These are phyloP conservation scores for Ictalurus punctatus DNA, from an alignment of 2,113 vertebrate species.

Conservation along the genomic window DNA sequence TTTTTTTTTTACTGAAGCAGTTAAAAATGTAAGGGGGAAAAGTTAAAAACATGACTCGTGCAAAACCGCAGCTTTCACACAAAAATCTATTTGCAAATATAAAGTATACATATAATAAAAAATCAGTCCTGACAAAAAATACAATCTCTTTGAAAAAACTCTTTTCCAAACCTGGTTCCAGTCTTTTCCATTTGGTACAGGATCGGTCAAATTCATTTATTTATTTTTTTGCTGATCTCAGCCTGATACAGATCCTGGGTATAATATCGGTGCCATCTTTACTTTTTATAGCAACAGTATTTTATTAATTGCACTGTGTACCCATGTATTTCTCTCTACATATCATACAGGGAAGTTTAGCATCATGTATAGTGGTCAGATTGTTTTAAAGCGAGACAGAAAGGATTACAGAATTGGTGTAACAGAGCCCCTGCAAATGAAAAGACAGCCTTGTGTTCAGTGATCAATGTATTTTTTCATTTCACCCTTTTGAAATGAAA, in stretches of 20 bases:
- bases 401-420: background rate
- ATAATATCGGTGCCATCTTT: background rate
- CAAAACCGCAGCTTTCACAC: background rate
- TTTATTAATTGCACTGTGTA: background rate
- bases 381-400: background rate
- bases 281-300: background rate
- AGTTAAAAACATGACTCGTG: background rate
- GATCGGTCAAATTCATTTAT: background rate
- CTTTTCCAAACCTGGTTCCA: background rate
- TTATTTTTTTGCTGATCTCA: background rate
- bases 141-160: background rate
- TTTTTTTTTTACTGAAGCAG: no score
- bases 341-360: background rate
- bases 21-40: background rate
- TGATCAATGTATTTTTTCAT: background rate
- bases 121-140: background rate
- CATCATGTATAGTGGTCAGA: background rate
- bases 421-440: no score
- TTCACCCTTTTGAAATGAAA: background rate
- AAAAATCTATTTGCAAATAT: background rate
- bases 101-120: background rate
- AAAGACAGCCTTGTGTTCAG: background rate
- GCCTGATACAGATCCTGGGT: background rate
- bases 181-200: background rate
- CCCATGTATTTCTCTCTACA: background rate